Evolutionary conservation across 2,888 invertebrate genomes (phyloP).

Genomic region (Notodonta dromedarius): DNA sequence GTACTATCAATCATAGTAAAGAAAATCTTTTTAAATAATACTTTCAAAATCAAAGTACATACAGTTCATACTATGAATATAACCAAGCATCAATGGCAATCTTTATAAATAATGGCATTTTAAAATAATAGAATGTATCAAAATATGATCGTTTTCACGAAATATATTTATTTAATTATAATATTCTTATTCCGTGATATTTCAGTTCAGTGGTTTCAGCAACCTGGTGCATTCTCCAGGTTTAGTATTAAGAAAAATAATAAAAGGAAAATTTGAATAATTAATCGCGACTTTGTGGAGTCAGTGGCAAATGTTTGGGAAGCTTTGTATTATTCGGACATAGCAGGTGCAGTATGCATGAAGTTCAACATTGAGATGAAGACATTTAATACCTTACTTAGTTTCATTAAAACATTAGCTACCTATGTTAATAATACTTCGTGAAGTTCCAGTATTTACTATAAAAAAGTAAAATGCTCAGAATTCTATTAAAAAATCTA

Average conservation of each 20-base stretch:
- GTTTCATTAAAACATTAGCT: too few species aligned
- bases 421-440: too few species aligned
- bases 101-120: not conserved
- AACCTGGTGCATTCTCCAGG: conserved; percentile 29
- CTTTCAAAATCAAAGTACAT: too few species aligned
- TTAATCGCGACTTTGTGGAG: conserved; percentile 47
- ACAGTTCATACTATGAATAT: too few species aligned
- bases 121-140: not conserved
- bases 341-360: conserved; percentile 42
- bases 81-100: not conserved
- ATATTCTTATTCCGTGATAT: conserved; percentile 12
- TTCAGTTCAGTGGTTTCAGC: conserved; percentile 18
- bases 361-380: conserved; percentile 13
- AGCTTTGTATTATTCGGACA: conserved; percentile 54
- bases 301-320: conserved; percentile 51
- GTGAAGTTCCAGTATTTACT: too few species aligned
- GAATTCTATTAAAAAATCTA: too few species aligned
- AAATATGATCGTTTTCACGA: not conserved
- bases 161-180: conserved; percentile 8
- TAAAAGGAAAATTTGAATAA: conserved; percentile 51
- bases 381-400: too few species aligned
- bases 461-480: too few species aligned
- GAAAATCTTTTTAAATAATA: too few species aligned
- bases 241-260: conserved; percentile 53
- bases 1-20: too few species aligned